Evolutionary conservation across 2,113 vertebrate genomes (phyloP), one percentile per base, ranked within the genome.

Genomic region (Oreocharis arfaki): DNA sequence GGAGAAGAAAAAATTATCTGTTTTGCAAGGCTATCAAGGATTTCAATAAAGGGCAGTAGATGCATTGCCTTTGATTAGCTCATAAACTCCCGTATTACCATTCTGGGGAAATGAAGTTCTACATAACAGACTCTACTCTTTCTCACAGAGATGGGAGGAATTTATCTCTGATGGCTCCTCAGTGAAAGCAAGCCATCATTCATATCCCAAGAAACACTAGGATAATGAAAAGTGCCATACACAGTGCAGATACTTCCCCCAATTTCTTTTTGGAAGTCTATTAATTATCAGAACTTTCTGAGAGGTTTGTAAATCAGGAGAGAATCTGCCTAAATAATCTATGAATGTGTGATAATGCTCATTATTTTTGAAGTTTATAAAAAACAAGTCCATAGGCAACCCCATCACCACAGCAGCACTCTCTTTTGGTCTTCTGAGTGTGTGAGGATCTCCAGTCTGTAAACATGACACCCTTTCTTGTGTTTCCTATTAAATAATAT

Each of bases 41-140:
- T 91, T 94, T 89, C 84, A 78, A 79, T 64, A 92, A 86, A 56
- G 60, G 69, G 68, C 79, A 86, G 75, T 35, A 92, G 77, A 88
- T 73, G 56, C n/a, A 64, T 68, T 13, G 56, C 64, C 68, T 94
- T 52, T 86, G 90, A 93, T 81, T 77, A 70, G 61, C 60, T 93
- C 83, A 76, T 92, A 94, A 95, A 75, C 9, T 3, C 46, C 46
- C 0, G 0, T 42, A 50, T 64, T 76, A 83, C 69, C 73, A 50
- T 94, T 75, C 50, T 47, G 60, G 42, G 46, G 79, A 90, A 93
- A 89, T 90, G 77, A 86, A 93, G 60, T 35, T 83, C 56, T 88
- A 49, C 56, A 68, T 75, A 74, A 81, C 52, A 68, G 83, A 46
- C 92, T 81, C 49, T 59, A 30, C 44, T 70, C 55, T 46, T 92